Base-by-base conservation (phyloP, 2,113 vertebrate genomes). In the Nesoenas mayeri region DNA sequence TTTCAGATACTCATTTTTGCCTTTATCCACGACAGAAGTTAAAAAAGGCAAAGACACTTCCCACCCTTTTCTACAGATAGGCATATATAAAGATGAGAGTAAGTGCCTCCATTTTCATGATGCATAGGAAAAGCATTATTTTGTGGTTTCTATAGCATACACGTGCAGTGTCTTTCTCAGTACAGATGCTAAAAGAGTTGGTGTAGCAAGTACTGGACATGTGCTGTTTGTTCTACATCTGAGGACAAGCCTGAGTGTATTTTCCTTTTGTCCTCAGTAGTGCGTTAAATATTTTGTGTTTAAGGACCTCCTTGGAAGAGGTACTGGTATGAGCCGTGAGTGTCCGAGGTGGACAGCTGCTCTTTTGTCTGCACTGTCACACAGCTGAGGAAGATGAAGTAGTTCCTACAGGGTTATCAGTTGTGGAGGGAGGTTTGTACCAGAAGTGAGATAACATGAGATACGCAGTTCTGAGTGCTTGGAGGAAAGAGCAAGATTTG, bases 291-390 rank as follows among this genome's bases (percentile, higher is more conserved):
- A 51, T 85, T 93, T 48, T 72, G 53, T 80, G 36, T 60, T 86
- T 53, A 86, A 89, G 3, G 9, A 65, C n/a, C 53, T 91, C 56
- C 60, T 88, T 79, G 79, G 82, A 71, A 88, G 83, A n/a, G 70
- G 17, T 36, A 26, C 40, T 54, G 38, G 22, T 51, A 9, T 6
- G 26, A 93, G 18, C 70, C 15, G 17, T 15, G 48, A 83, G 85
- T 51, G 51, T 53, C 29, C 19, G 1, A 48, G 64, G 38, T 70
- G 67, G 64, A 77, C 58, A 89, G 81, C 71, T 91, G 91, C 60
- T 88, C 58, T 93, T 94, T 90, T 90, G 65, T 88, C 62, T 90
- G 50, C 29, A 15, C 60, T 71, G 71, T 79, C 71, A 85, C 56
- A 79, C 5, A 79, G 62, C 38, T 77, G 81, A 91, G 85, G 88